Conservation (phyloP, 2,797 vertebrate genomes). For the Pseudochirops corinnae region DNA sequence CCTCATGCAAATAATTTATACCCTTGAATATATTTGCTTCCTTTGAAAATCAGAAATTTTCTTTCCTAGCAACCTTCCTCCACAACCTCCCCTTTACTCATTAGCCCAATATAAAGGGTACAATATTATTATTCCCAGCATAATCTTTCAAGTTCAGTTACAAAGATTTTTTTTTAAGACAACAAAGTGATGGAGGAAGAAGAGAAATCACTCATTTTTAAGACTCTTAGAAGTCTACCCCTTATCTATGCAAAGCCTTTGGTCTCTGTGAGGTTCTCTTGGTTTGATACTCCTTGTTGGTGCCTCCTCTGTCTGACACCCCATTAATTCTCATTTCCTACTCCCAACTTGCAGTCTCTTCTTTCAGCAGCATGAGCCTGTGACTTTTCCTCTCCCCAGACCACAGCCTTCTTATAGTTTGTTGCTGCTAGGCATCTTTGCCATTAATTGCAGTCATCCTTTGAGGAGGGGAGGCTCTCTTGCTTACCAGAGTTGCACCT, state of each 20-base stretch:
- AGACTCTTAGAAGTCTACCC: neutral
- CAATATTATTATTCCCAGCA: neutral
- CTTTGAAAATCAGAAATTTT: constrained; percentile 55
- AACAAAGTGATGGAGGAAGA: neutral
- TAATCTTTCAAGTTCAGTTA: constrained; percentile 30
- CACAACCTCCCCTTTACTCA: neutral
- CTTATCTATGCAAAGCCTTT: neutral
- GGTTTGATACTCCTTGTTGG: neutral
- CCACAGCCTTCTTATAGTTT: neutral
- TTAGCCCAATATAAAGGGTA: constrained; percentile 35
- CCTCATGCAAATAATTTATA: constrained; percentile 48
- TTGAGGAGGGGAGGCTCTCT: neutral
- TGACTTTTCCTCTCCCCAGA: neutral
- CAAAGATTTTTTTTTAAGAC: constrained; percentile 16
- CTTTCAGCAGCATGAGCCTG: neutral
- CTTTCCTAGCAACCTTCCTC: constrained; percentile 18
- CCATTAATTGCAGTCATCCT: neutral
- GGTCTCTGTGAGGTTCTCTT: neutral
- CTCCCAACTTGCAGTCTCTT: neutral
- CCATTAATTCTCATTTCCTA: neutral
- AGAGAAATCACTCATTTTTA: neutral
- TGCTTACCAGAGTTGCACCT: constrained; percentile 2
- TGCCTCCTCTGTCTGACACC: neutral
- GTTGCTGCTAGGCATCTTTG: neutral
- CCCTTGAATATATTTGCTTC: constrained; percentile 44